A percentile compares a stretch with the other conserved stretches of the same genome.
phyloP scores from a whole-genome alignment of 2,888 invertebrate species.

The Scaptomyza polygonia region DNA sequence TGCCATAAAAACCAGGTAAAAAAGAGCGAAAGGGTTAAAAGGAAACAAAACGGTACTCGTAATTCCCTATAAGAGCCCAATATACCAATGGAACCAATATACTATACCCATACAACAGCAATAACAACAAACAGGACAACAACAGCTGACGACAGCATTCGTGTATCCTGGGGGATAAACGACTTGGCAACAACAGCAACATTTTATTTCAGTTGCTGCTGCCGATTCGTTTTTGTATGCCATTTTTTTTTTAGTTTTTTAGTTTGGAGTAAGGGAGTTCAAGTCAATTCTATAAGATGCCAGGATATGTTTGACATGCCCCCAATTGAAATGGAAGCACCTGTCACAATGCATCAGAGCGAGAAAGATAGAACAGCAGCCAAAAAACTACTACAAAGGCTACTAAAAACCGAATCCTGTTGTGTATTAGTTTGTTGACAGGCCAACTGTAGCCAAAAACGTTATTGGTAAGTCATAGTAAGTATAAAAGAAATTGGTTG shows the following conservation, averaged over 20 bases:
- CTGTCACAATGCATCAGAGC: slow-evolving; percentile 37
- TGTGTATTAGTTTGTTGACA: slow-evolving; percentile 24
- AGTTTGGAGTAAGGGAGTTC: slow-evolving; percentile 1
- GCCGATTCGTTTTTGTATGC: neutral
- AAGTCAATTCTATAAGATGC: slow-evolving; percentile 29
- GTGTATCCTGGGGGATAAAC: slow-evolving; percentile 40
- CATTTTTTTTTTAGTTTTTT: neutral
- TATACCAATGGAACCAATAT: slow-evolving; percentile 41
- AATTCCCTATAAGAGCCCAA: slow-evolving; percentile 49
- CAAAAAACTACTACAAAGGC: neutral
- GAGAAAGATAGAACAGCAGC: neutral
- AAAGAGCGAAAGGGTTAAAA: slow-evolving; percentile 33
- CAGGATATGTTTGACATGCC: slow-evolving; percentile 47
- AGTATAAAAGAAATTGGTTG: neutral
- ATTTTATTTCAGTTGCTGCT: slow-evolving; percentile 40
- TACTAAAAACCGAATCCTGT: slow-evolving; percentile 1
- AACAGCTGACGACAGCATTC: slow-evolving; percentile 52
- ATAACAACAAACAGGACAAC: neutral
- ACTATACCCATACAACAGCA: slow-evolving; percentile 42
- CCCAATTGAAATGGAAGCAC: slow-evolving; percentile 27
- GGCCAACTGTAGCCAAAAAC: slow-evolving; percentile 27
- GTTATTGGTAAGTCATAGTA: slow-evolving; percentile 5
- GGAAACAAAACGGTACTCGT: slow-evolving; percentile 44
- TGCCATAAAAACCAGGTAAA: slow-evolving; percentile 15
- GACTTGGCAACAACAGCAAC: slow-evolving; percentile 41